Percentiles rank a stretch among this genome's conserved stretches.
These are phyloP conservation scores for Sander vitreus DNA, from an alignment of 2,113 vertebrate species.

Conservation along the genomic window DNA sequence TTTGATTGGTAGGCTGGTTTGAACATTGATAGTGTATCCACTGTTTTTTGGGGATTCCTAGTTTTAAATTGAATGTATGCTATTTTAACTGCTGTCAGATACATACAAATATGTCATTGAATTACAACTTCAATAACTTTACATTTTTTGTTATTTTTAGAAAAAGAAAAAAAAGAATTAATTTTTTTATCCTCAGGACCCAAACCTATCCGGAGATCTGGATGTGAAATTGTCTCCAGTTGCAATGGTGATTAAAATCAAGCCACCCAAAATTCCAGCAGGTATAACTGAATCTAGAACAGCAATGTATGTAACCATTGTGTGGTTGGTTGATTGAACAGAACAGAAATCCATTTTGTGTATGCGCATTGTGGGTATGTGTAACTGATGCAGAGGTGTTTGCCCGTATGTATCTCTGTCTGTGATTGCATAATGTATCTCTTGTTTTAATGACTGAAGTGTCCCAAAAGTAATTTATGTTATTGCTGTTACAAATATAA, in stretches of 20 bases:
- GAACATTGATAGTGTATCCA: background rate
- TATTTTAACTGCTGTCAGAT: too few relatives aligned
- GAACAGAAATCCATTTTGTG: background rate
- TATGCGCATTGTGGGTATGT: background rate
- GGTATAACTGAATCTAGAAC: slow-evolving; percentile 71
- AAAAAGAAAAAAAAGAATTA: background rate
- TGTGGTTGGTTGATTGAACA: background rate
- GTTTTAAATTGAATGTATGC: too few relatives aligned
- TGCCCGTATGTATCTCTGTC: background rate
- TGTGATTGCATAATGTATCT: background rate
- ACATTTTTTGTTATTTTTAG: background rate
- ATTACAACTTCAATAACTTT: background rate
- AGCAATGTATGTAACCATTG: background rate
- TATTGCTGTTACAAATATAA: background rate
- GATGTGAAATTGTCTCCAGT: slow-evolving; percentile 80
- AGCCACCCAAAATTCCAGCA: slow-evolving; percentile 81
- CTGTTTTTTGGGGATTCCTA: too few relatives aligned
- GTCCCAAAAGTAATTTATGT: background rate
- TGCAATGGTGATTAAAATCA: slow-evolving; percentile 83
- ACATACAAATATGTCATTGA: background rate
- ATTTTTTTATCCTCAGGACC: slow-evolving; percentile 43
- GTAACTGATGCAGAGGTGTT: background rate
- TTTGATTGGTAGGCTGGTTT: background rate
- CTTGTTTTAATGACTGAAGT: background rate
- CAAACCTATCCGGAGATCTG: slow-evolving; percentile 29